phyloP scores from a whole-genome alignment of 2,113 vertebrate genomes.

The Terrapene triunguis region DNA sequence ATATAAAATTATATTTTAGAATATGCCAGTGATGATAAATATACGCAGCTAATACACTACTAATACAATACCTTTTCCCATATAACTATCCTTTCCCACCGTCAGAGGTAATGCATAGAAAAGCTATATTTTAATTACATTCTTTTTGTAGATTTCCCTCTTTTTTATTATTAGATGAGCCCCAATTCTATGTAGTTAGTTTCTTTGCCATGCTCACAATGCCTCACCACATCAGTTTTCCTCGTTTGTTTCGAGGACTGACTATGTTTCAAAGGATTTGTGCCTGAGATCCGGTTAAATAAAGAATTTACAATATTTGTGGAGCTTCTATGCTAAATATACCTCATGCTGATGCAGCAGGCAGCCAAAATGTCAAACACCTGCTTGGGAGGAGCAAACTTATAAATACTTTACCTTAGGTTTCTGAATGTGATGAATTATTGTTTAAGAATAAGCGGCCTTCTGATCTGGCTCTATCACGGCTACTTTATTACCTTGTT shows the following conservation, averaged over 20 bases:
- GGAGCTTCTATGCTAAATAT: slow-evolving; percentile 72
- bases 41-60: not conserved
- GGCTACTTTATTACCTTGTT: slow-evolving; percentile 66
- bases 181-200: not conserved
- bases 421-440: not conserved
- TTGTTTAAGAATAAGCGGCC: slow-evolving; percentile 46
- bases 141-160: not conserved
- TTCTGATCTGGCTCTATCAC: slow-evolving; percentile 62
- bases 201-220: not conserved
- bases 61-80: not conserved
- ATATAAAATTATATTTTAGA: not conserved
- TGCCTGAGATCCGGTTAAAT: slow-evolving; percentile 64
- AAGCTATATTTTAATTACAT: not conserved
- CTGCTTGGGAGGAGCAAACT: slow-evolving; percentile 69
- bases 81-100: not conserved
- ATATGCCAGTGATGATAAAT: fast-evolving
- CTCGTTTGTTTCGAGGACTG: slow-evolving; percentile 59
- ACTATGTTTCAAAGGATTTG: slow-evolving; percentile 68
- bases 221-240: slow-evolving; percentile 39
- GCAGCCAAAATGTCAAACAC: slow-evolving; percentile 74
- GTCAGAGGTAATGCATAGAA: not conserved
- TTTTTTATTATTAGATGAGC: not conserved
- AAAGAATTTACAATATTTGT: slow-evolving; percentile 69
- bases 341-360: slow-evolving; percentile 73
- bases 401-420: slow-evolving; percentile 70